Percentiles rank a stretch among this genome's conserved stretches.
phyloP scores from a whole-genome alignment of 2,113 vertebrate genomes.

The Misgurnus anguillicaudatus region DNA sequence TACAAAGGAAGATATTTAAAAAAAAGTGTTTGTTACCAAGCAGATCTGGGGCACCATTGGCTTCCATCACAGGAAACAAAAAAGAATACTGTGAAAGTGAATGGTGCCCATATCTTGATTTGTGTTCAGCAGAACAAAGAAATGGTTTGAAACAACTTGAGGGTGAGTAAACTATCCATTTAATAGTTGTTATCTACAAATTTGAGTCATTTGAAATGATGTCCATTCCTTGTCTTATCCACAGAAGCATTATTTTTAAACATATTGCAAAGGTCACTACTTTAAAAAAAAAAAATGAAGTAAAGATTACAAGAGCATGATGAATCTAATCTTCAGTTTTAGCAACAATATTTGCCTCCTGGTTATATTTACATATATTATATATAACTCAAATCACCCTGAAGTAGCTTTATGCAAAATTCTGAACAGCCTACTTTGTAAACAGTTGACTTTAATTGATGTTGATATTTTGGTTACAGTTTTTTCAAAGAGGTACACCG shows the following conservation, averaged over 20 bases:
- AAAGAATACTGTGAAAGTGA: too few species aligned
- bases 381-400: background rate
- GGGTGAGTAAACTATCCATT: too few species aligned
- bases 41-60: too few species aligned
- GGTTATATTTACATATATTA: slow-evolving; percentile 23
- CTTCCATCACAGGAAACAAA: too few species aligned
- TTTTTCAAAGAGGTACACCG: background rate
- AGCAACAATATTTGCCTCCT: background rate
- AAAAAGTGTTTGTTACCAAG: too few species aligned
- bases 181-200: background rate
- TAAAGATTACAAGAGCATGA: background rate
- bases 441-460: background rate
- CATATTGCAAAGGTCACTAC: background rate
- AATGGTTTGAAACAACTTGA: too few species aligned
- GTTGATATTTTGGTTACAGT: background rate
- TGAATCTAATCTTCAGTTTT: background rate
- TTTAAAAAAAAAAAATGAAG: background rate
- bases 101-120: too few species aligned
- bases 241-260: background rate
- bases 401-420: slow-evolving; percentile 2
- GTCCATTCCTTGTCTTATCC: background rate
- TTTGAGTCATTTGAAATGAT: background rate
- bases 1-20: too few species aligned
- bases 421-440: slow-evolving; percentile 23
- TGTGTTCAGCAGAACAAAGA: too few species aligned